phyloP scores from a whole-genome alignment of 2,888 invertebrate species.

The Noctua pronuba region DNA sequence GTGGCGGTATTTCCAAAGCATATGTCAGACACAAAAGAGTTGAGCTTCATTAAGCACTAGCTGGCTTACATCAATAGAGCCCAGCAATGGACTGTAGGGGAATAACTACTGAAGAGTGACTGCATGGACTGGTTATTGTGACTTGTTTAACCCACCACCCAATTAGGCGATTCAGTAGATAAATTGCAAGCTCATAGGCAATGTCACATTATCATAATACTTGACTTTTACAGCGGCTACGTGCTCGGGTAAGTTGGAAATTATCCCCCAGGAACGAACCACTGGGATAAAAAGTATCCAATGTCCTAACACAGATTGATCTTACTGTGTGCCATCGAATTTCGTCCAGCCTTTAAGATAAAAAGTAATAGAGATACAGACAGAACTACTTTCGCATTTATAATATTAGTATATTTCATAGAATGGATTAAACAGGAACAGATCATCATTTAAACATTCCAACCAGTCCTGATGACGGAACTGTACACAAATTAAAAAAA shows the following conservation, averaged over 20 bases:
- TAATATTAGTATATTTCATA: neutral
- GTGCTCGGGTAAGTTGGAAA: neutral
- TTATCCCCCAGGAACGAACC: neutral
- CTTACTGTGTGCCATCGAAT: neutral
- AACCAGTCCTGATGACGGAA: slow-evolving; percentile 20
- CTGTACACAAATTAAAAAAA: slow-evolving; percentile 28
- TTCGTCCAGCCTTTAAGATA: no score
- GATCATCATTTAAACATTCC: neutral
- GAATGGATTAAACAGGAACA: slow-evolving; percentile 20
- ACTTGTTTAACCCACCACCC: neutral
- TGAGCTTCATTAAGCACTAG: slow-evolving; percentile 19
- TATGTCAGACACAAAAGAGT: slow-evolving; percentile 3
- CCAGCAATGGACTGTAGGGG: neutral
- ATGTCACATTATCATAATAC: neutral
- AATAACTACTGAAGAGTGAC: neutral
- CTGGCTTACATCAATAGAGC: neutral
- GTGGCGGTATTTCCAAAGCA: slow-evolving; percentile 16
- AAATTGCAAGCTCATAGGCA: neutral
- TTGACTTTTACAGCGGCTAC: neutral
- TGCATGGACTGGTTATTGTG: neutral
- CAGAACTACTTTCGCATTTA: neutral
- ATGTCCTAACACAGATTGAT: no score
- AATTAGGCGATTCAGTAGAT: neutral
- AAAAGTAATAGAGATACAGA: neutral
- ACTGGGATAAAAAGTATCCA: neutral